A percentile compares a stretch with the other conserved stretches of the same genome.
Conservation (phyloP, 2,797 vertebrate genomes). For the Neoniphon sammara region DNA sequence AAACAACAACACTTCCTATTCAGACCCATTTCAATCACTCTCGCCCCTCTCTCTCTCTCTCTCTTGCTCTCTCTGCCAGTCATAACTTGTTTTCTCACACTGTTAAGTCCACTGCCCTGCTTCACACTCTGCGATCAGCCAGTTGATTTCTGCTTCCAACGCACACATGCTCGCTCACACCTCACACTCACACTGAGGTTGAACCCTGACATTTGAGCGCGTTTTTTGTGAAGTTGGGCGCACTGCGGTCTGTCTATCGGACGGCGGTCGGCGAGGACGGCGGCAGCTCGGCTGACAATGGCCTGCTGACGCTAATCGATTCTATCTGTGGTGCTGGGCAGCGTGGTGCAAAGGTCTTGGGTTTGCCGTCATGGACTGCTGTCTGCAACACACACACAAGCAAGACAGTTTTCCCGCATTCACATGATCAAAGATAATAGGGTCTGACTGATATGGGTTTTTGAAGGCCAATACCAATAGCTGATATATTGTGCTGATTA, state of each 20-base stretch:
- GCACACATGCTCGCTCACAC: constrained; percentile 15
- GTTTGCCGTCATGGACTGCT: constrained; percentile 52
- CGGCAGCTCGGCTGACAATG: constrained; percentile 60
- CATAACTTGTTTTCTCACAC: constrained; percentile 50
- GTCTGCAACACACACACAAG: constrained; percentile 26
- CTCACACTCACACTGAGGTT: constrained; percentile 27
- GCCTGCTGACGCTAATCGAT: constrained; percentile 58
- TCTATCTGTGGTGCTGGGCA: constrained; percentile 36
- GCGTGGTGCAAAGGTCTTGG: constrained; percentile 42
- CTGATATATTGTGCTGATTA: too few species aligned
- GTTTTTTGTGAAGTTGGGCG: constrained; percentile 63
- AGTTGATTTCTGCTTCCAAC: constrained; percentile 36
- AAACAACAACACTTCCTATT: constrained; percentile 70
- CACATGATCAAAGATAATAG: too few species aligned
- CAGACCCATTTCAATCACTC: constrained; percentile 68
- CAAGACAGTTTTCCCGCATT: background rate
- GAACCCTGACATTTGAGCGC: constrained; percentile 73
- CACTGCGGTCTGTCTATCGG: constrained; percentile 56
- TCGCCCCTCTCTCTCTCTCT: constrained; percentile 1
- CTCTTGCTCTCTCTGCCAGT: constrained; percentile 40
- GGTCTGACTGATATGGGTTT: too few species aligned
- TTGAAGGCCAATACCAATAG: too few species aligned
- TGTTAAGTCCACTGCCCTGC: constrained; percentile 34
- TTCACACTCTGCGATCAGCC: constrained; percentile 9
- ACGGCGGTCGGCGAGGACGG: constrained; percentile 12